Conservation (phyloP, 1,140 invertebrate genomes). For the Aphidius gifuensis region DNA sequence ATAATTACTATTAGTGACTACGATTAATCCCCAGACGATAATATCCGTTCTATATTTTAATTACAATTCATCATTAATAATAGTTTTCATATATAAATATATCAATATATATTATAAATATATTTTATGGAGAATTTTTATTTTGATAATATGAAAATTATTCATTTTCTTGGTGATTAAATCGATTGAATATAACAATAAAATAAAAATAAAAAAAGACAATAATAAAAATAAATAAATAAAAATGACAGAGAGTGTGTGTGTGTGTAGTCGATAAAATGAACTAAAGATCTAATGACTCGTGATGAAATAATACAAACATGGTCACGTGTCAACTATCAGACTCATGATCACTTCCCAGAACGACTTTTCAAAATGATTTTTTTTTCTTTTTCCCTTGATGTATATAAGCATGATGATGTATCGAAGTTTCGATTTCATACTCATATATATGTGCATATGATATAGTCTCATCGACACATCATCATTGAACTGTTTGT, state of each 20-base stretch:
- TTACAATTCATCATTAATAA: constrained; percentile 24
- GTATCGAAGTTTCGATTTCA: constrained; percentile 13
- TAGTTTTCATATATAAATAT: constrained; percentile 3
- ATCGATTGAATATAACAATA: too few relatives aligned
- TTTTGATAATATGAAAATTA: too few relatives aligned
- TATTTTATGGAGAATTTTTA: too few relatives aligned
- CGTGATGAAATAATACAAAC: constrained; percentile 36
- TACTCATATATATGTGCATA: not conserved
- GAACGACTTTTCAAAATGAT: constrained; percentile 12
- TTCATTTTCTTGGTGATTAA: too few relatives aligned
- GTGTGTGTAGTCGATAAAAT: constrained; percentile 27
- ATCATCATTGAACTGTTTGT: constrained; percentile 6
- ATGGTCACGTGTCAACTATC: constrained; percentile 30
- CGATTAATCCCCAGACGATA: constrained; percentile 17
- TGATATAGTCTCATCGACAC: constrained; percentile 8
- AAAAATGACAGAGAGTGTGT: too few relatives aligned
- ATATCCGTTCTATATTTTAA: constrained; percentile 21
- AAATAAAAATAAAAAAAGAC: too few relatives aligned
- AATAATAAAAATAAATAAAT: too few relatives aligned
- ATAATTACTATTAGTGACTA: constrained; percentile 12
- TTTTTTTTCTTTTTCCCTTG: constrained; percentile 26
- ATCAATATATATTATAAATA: not conserved
- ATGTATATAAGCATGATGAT: constrained; percentile 8
- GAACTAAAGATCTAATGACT: constrained; percentile 35
- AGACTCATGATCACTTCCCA: constrained; percentile 23